Base-by-base conservation (phyloP, 2,113 vertebrate species). In the Typhlomys cinereus region DNA sequence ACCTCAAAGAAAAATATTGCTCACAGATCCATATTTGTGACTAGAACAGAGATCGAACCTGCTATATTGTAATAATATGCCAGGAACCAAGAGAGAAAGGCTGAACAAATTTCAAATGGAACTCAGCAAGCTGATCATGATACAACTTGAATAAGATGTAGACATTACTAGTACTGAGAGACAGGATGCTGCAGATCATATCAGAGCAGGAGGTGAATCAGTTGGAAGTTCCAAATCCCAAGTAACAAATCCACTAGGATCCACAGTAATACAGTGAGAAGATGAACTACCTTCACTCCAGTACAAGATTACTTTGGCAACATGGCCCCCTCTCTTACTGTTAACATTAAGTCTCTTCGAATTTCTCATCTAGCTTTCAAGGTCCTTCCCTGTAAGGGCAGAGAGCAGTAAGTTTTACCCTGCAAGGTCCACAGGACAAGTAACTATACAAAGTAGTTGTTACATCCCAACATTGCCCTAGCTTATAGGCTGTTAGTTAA, bases 31-130 rank as follows among this genome's bases (percentile, higher is more conserved):
- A 76, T 79, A 36, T 75, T 75, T 69, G 17, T 61, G 76, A 90
- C 12, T 62, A 66, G 44, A 66, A 79, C 31, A 94, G 85, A 88
- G 69, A 76, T 85, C 29, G 92, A 69, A 86, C 36, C 90, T 74
- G 25, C 15, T 81, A 88, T 93, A 54, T 50, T 86, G 12, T 44
- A 71, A 67, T 29, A 66, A 92, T 59, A 52, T 39, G 31, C 81
- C 50, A 41, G 62, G n/a, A 85, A 85, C 61, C 83, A 44, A 70
- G 85, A 92, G 31, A 76, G 4, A 17, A 79, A 70, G 7, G 73
- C 70, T 66, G 73, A 92, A 92, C 5, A 31, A 84, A 93, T 88
- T 92, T 92, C 83, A 90, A 61, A 92, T 59, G 64, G 29, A 92
- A 92, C 46, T 85, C 52, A 88, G 79, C 3, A 54, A 85, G 50